Conservation (phyloP, 2,888 invertebrate genomes). For the Pristionchus japonicus region DNA sequence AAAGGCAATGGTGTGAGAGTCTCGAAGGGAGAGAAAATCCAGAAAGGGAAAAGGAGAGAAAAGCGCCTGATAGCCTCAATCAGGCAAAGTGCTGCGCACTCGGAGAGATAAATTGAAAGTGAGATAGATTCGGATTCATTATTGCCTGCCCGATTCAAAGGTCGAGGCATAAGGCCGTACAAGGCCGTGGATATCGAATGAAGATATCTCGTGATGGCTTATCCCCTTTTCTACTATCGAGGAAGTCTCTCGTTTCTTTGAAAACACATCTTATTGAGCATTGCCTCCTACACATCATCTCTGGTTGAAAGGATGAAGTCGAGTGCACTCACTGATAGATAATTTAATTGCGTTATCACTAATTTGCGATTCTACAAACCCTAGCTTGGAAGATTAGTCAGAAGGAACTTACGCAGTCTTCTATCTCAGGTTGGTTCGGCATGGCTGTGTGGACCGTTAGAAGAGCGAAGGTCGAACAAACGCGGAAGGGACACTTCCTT, state of each 20-base stretch:
- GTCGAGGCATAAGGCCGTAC: background rate
- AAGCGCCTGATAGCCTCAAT: slow-evolving; percentile 26
- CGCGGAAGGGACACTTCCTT: background rate
- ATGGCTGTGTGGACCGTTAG: background rate
- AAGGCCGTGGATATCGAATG: background rate
- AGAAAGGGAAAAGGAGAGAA: background rate
- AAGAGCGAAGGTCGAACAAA: background rate
- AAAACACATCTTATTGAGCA: background rate
- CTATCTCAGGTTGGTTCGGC: background rate
- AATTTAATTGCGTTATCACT: background rate
- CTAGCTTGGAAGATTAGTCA: background rate
- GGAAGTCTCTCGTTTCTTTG: background rate
- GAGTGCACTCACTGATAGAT: background rate
- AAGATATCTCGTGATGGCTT: background rate
- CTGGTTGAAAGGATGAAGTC: background rate
- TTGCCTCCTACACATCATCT: background rate
- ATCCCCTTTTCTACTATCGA: background rate
- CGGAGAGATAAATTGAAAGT: background rate
- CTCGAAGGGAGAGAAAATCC: background rate
- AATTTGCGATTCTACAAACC: background rate
- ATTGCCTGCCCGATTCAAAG: background rate
- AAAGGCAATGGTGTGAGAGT: background rate
- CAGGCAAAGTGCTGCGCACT: slow-evolving; percentile 16
- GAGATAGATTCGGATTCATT: background rate
- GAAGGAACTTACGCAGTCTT: background rate